Percentiles rank a stretch among this genome's conserved stretches.
These are phyloP conservation scores for Chaenocephalus aceratus DNA, from an alignment of 2,113 vertebrate species.

Conservation along the genomic window DNA sequence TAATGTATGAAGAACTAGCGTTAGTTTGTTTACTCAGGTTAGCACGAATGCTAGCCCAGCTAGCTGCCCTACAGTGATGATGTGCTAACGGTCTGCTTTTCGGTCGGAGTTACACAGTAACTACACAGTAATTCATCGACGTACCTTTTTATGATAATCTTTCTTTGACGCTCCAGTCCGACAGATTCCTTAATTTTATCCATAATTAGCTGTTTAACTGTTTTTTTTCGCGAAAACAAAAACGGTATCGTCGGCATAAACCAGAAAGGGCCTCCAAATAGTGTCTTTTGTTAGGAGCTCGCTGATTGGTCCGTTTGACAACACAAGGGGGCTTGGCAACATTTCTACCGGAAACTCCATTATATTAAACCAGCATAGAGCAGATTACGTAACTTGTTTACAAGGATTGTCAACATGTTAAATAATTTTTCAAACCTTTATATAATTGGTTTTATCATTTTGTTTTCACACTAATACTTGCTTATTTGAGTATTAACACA, in stretches of 20 bases:
- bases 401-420: neutral
- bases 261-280: neutral
- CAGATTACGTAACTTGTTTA: slow-evolving; percentile 73
- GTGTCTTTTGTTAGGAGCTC: slow-evolving; percentile 8
- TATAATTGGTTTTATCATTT: neutral
- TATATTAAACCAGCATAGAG: neutral
- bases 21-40: neutral
- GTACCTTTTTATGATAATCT: slow-evolving; percentile 79
- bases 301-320: slow-evolving; percentile 64
- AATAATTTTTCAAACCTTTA: too few species aligned
- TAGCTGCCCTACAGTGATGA: neutral
- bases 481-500: neutral
- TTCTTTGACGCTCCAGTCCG: slow-evolving; percentile 67
- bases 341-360: neutral
- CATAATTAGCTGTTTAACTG: slow-evolving; percentile 61
- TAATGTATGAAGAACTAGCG: neutral
- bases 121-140: neutral
- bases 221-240: slow-evolving; percentile 16
- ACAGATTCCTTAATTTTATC: slow-evolving; percentile 51
- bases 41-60: neutral
- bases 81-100: slow-evolving; percentile 27
- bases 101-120: neutral
- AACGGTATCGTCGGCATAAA: neutral
- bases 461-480: neutral
- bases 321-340: slow-evolving; percentile 58